Conservation (phyloP, 2,113 vertebrate species). For the Apteryx mantelli region DNA sequence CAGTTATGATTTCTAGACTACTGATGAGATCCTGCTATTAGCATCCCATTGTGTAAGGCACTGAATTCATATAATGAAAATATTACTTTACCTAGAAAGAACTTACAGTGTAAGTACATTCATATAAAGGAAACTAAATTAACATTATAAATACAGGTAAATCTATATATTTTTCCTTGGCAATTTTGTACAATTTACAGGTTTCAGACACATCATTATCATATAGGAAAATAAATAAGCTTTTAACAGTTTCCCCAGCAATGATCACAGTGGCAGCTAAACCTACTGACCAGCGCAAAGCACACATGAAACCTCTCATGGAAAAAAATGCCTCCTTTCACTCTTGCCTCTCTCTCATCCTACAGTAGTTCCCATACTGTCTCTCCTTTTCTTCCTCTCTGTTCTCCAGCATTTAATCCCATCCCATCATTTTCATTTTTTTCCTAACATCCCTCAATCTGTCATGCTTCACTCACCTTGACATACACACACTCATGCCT, state of each 20-base stretch:
- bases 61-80: background rate
- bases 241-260: background rate
- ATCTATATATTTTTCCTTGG: background rate
- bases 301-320: background rate
- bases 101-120: background rate
- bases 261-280: background rate
- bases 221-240: background rate
- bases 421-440: background rate
- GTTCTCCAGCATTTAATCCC: background rate
- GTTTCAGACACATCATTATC: background rate
- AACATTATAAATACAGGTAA: background rate
- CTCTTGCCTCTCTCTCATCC: background rate
- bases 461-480: background rate
- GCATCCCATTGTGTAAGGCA: rapidly evolving
- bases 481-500: rapidly evolving
- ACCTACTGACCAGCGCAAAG: background rate
- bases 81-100: background rate
- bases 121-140: background rate
- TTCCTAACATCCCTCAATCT: background rate
- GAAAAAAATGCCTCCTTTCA: background rate
- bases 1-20: background rate
- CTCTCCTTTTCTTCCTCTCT: background rate
- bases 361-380: background rate
- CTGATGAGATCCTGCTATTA: background rate
- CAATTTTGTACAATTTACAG: background rate